Evolutionary conservation across 2,797 vertebrate genomes (phyloP), one percentile per base, ranked within the genome.

Genomic region (Mus spretus): DNA sequence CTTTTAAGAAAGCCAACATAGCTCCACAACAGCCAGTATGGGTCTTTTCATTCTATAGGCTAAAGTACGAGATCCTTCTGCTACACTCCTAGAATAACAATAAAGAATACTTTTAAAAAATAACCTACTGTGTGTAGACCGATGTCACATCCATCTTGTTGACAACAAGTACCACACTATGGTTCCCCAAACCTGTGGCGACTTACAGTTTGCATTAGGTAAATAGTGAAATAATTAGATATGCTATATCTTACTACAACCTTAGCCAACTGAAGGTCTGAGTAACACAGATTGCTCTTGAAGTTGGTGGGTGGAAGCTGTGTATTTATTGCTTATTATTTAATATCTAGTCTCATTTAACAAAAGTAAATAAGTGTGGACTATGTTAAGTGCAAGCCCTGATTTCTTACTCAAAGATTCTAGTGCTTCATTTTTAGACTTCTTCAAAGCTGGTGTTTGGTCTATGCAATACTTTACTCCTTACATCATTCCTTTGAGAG

Each of bases 251-350:
- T 22, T 37, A 70, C 22, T 22, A 15, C 61, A 82, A n/a, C 31
- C 53, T 15, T 61, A 86, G n/a, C 17, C 24, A 74, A 95, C 34
- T 74, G 22, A 28, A 61, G 50, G 1, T 89, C 78, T 89, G 82
- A 80, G 70, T 83, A 65, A 80, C 19, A 70, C n/a, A 83, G 83
- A 28, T 81, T 47, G 63, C 31, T 82, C 65, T 85, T 74, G 74
- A 59, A 86, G 79, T 22, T 59, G 50, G 1, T n/a, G 10, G 44
- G 31, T 61, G 85, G 72, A 74, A 22, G 4, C 67, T 82, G 28
- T 84, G 53, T 83, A 44, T 82, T 65, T 95, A 19, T 78, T 84
- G 34, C 72, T 90, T 89, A 72, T 57, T 94, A 10, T 89, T 90
- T 89, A 63, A 26, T 86, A 75, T 40, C 19, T 17, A 31, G 24